Conservation (phyloP, 2,888 invertebrate species). For the Hermaeophaga mercurialis region DNA sequence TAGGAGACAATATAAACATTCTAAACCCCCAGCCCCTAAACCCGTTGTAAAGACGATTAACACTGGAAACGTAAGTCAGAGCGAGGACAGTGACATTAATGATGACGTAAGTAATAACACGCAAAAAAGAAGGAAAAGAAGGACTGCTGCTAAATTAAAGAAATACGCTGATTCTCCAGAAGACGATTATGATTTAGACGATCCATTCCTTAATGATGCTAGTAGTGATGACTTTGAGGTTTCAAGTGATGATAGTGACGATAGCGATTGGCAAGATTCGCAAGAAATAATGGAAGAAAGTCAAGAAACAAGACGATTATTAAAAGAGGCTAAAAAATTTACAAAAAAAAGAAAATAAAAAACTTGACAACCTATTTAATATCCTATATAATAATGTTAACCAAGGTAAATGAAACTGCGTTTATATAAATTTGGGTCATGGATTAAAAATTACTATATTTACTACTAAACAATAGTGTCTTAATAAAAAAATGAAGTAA, state of each 20-base stretch:
- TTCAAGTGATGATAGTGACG: slow-evolving; percentile 30
- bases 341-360: slow-evolving; percentile 23
- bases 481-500: no score
- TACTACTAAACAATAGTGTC: no score
- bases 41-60: slow-evolving; percentile 21
- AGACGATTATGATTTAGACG: slow-evolving; percentile 36
- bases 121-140: slow-evolving; percentile 12
- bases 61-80: neutral
- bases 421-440: no score
- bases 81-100: slow-evolving; percentile 1
- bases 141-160: slow-evolving; percentile 19
- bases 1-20: slow-evolving; percentile 61
- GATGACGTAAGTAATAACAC: neutral
- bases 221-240: slow-evolving; percentile 39
- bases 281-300: slow-evolving; percentile 32
- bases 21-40: slow-evolving; percentile 39
- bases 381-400: no score
- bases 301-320: slow-evolving; percentile 32
- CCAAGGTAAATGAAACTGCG: no score
- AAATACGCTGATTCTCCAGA: slow-evolving; percentile 30
- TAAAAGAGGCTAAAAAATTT: slow-evolving; percentile 37
- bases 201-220: slow-evolving; percentile 39
- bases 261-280: slow-evolving; percentile 38
- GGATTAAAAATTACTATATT: no score
- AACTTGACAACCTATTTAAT: no score